These are phyloP conservation scores for Regulus satrapa DNA, from an alignment of 2,113 vertebrate genomes.

Conservation along the genomic window DNA sequence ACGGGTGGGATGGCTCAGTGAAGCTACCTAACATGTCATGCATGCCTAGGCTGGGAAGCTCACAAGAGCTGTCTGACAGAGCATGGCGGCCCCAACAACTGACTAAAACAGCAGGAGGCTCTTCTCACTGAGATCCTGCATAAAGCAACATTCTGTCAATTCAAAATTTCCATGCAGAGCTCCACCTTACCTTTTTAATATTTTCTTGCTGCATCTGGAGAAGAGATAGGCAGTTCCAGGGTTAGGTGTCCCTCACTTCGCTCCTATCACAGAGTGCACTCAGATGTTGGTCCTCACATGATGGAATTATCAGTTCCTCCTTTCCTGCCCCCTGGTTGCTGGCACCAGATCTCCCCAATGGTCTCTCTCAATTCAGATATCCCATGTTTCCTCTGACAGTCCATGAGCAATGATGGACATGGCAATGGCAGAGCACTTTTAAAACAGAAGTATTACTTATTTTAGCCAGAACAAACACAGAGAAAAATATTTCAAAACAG, in stretches of 20 bases:
- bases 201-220: not conserved
- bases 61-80: not conserved
- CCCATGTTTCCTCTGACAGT: not conserved
- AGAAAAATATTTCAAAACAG: not conserved
- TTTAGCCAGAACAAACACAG: not conserved
- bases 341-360: not conserved
- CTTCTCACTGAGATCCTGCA: not conserved
- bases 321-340: not conserved
- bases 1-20: not conserved
- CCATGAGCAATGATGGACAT: not conserved
- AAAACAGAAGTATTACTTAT: not conserved
- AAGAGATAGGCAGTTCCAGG: not conserved
- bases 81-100: rapidly evolving
- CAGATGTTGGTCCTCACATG: rapidly evolving
- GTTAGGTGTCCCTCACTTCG: not conserved
- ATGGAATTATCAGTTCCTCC: not conserved
- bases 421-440: not conserved
- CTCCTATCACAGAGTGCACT: not conserved
- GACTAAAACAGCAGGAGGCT: not conserved
- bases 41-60: not conserved
- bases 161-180: not conserved
- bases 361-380: not conserved
- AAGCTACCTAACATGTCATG: not conserved
- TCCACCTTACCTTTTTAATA: not conserved
- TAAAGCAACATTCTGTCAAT: not conserved